These are phyloP conservation scores for Suricata suricatta DNA, from an alignment of 2,113 vertebrate genomes.

Conservation along the genomic window DNA sequence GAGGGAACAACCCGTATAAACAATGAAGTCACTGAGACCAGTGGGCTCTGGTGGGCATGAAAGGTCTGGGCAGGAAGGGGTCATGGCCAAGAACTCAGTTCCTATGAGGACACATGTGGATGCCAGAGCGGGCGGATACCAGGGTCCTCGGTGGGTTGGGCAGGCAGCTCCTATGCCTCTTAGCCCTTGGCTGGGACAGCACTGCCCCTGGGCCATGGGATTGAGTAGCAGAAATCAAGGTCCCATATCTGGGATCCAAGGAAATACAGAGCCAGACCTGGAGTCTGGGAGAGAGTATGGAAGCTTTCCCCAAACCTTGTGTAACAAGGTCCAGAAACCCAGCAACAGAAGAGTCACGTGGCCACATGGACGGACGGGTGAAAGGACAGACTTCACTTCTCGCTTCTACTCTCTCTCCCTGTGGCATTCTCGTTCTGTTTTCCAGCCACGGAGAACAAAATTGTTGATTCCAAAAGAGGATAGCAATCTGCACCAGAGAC, in stretches of 20 bases:
- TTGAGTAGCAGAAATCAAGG: fast-evolving
- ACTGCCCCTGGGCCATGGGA: too few relatives aligned
- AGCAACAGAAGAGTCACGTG: fast-evolving
- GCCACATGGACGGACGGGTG: fast-evolving
- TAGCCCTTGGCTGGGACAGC: fast-evolving
- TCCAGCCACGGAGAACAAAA: neutral
- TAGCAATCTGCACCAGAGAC: neutral
- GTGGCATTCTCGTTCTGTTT: neutral
- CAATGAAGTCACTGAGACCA: fast-evolving
- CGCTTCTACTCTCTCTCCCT: fast-evolving
- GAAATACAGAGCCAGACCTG: too few relatives aligned
- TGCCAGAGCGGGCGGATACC: fast-evolving
- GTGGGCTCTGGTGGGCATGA: fast-evolving
- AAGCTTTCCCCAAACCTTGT: neutral
- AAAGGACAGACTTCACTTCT: fast-evolving
- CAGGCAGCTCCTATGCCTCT: fast-evolving
- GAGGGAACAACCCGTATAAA: neutral
- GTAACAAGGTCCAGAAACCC: neutral
- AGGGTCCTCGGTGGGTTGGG: neutral
- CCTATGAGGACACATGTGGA: fast-evolving
- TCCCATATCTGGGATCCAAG: neutral
- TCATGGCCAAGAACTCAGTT: neutral
- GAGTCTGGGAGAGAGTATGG: neutral
- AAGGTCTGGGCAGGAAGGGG: neutral
- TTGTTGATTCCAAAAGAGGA: neutral